Conservation (phyloP, 2,113 vertebrate species). For the Toxotes jaculatrix region DNA sequence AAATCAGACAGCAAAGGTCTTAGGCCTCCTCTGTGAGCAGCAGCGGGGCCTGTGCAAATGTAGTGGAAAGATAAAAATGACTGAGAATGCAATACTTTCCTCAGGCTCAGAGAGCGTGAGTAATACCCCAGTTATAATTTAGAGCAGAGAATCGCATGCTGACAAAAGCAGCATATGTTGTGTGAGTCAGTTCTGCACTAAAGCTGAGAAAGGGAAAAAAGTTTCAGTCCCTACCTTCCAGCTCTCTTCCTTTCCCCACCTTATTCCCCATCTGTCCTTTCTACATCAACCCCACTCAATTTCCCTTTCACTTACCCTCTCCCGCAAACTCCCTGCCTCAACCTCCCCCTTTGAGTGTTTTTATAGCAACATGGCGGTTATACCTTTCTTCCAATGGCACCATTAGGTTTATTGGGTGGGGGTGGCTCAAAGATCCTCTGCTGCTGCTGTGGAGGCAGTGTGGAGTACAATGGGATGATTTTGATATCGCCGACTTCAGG, state of each 20-base stretch:
- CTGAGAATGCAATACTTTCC: conserved; percentile 70
- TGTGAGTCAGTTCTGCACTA: conserved; percentile 84
- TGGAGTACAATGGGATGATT: conserved; percentile 98
- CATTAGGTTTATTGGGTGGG: conserved; percentile 93
- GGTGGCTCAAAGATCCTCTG: conserved; percentile 97
- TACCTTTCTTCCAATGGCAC: conserved; percentile 97
- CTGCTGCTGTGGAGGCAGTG: conserved; percentile 96
- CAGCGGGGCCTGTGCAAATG: conserved; percentile 54
- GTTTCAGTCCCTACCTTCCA: conserved; percentile 63
- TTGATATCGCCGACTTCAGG: conserved; percentile 97
- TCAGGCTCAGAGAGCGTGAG: conserved; percentile 73
- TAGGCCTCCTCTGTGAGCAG: conserved; percentile 27
- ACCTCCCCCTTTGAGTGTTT: conserved; percentile 31
- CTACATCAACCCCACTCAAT: conserved; percentile 44
- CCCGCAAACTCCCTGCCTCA: conserved; percentile 14
- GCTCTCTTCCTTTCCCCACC: conserved; percentile 56
- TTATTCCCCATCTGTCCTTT: conserved; percentile 66
- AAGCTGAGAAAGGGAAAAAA: conserved; percentile 70
- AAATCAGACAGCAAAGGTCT: conserved; percentile 33
- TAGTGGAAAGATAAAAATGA: conserved; percentile 67
- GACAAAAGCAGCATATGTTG: conserved; percentile 85
- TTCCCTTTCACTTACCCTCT: conserved; percentile 34
- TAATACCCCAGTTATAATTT: conserved; percentile 82
- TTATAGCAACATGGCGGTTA: conserved; percentile 35
- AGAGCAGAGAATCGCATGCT: conserved; percentile 78